phyloP scores from a whole-genome alignment of 2,113 vertebrate genomes.

The Cervus canadensis region DNA sequence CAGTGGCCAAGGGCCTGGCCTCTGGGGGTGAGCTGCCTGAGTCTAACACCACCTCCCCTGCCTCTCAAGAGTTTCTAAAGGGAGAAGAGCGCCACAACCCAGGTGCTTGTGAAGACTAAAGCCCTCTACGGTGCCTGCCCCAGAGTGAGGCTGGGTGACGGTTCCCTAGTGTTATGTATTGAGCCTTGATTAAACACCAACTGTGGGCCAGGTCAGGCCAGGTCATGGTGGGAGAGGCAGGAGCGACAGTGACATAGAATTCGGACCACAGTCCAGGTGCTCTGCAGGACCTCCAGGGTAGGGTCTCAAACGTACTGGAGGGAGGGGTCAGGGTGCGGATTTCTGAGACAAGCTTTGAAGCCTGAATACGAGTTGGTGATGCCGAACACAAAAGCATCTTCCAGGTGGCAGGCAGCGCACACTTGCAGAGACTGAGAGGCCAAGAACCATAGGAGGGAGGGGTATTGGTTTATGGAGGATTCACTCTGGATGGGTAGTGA shows the following conservation, averaged over 20 bases:
- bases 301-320: not conserved
- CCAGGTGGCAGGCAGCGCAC: no score
- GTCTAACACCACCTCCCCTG: not conserved
- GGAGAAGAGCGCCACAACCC: not conserved
- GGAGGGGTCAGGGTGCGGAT: accelerated
- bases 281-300: not conserved
- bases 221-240: not conserved
- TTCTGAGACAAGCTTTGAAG: not conserved
- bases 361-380: not conserved
- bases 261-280: not conserved
- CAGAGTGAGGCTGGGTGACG: not conserved
- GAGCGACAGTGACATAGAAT: not conserved
- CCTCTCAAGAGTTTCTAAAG: not conserved
- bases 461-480: not conserved
- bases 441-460: not conserved
- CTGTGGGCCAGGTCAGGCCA: not conserved
- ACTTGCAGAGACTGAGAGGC: not conserved
- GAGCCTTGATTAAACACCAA: not conserved
- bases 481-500: not conserved
- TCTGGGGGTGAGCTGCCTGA: not conserved
- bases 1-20: not conserved
- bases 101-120: not conserved
- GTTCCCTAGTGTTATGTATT: not conserved
- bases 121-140: not conserved
- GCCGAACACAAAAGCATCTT: not conserved